Evolutionary conservation across 2,797 vertebrate genomes (phyloP).

Genomic region (Gymnocypris eckloni): DNA sequence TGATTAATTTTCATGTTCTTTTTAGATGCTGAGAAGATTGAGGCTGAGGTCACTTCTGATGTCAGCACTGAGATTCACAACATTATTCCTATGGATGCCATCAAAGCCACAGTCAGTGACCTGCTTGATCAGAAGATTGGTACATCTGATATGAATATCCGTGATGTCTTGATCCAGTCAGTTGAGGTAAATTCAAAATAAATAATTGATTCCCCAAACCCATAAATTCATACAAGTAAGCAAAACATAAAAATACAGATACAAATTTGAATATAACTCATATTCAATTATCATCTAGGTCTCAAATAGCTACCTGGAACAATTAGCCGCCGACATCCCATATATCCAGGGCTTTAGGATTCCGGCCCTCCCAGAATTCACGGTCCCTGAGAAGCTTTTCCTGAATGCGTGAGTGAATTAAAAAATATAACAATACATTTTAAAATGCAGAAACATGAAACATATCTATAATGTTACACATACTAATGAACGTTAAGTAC

Average conservation of each 20-base stretch:
- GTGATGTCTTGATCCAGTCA: constrained; percentile 83
- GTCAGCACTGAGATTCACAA: constrained; percentile 77
- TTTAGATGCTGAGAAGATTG: constrained; percentile 84
- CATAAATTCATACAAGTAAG: neutral
- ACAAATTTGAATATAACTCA: neutral
- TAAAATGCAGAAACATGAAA: neutral
- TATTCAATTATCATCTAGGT: constrained; percentile 72
- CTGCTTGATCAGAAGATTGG: constrained; percentile 83
- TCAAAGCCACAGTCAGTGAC: constrained; percentile 69
- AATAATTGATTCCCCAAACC: neutral
- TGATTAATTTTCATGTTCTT: neutral
- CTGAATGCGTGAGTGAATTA: constrained; percentile 82
- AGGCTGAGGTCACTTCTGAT: constrained; percentile 83
- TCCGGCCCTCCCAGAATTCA: constrained; percentile 80
- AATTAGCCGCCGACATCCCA: constrained; percentile 77
- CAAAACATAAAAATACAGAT: neutral
- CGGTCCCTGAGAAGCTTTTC: constrained; percentile 87
- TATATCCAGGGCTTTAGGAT: constrained; percentile 81
- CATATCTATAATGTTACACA: neutral
- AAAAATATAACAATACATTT: neutral
- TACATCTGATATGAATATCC: constrained; percentile 84
- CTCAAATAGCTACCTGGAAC: constrained; percentile 83
- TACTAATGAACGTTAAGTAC: neutral
- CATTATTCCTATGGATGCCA: constrained; percentile 65
- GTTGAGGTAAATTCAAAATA: constrained; percentile 78